phyloP scores from a whole-genome alignment of 2,113 vertebrate genomes.

The Neoarius graeffei region DNA sequence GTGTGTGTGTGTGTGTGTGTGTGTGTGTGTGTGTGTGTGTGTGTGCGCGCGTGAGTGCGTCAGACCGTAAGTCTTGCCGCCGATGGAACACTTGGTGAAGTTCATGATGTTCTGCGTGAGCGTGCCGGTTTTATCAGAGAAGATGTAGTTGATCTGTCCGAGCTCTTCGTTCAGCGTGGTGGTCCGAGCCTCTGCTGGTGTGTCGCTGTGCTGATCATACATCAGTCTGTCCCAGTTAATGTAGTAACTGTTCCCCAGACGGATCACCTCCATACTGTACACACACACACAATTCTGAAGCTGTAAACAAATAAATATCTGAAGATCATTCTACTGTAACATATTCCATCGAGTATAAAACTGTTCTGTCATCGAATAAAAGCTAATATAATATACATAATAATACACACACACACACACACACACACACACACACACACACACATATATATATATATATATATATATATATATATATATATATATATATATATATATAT shows the following conservation, averaged over 20 bases:
- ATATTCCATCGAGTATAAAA: neutral
- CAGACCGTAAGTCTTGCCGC: slow-evolving; percentile 85
- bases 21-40: slow-evolving; percentile 7
- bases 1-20: neutral
- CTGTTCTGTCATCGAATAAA: no score
- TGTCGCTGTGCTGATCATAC: slow-evolving; percentile 80
- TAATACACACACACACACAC: neutral
- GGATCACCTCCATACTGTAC: slow-evolving; percentile 77
- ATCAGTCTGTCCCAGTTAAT: slow-evolving; percentile 97
- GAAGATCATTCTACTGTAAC: neutral
- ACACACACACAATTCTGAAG: neutral
- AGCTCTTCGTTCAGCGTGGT: slow-evolving; percentile 97
- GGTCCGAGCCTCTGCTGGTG: slow-evolving; percentile 85
- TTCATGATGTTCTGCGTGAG: slow-evolving; percentile 97
- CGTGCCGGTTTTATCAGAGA: slow-evolving; percentile 97
- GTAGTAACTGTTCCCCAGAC: slow-evolving; percentile 94
- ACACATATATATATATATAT: no score
- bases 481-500: neutral
- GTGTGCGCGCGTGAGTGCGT: neutral
- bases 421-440: no score
- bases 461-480: no score
- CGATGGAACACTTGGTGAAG: slow-evolving; percentile 94
- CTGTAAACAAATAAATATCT: neutral
- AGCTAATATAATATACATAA: slow-evolving; percentile 59
- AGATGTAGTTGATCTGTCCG: slow-evolving; percentile 93